Evolutionary conservation across 1,140 invertebrate genomes (phyloP), one percentile per base, ranked within the genome.

Genomic region (Homalodisca vitripennis): DNA sequence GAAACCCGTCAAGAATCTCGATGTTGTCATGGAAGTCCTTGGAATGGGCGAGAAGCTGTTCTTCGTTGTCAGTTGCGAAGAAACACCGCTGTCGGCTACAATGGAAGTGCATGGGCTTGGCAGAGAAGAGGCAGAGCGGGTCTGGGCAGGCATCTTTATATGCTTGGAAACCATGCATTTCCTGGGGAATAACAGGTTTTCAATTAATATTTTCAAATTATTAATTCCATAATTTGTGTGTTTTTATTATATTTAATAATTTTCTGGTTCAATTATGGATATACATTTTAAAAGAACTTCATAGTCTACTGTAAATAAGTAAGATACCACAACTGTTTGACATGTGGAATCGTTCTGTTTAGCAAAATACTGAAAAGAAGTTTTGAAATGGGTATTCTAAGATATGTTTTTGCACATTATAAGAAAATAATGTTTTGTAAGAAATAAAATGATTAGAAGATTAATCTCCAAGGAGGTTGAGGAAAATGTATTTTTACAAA

Each of bases 11-110:
- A n/a, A 89, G 80, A 71, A 93, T 92, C 73, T 89, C 88, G 20
- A 92, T 86, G 74, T 89, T 92, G 72, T 89, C 90, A 77, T 94
- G 92, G 77, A 94, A 94, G 75, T 93, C 91, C 74, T 88, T 88
- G 62, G 89, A 86, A 76, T 94, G 92, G 74, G 88, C 82, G 6
- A 87, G 80, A 6, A 92, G 76, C 32, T 88, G 85, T 72, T 91
- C 89, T 13, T 85, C 80, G 47, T 85, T 80, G 70, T 89, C 86
- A 1, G 89, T 90, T 13, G 86, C 85, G 73, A 89, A 91, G 73
- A 88, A 84, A 76, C 89, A 94, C n/a, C 91, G 79, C 1, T 86
- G 85, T 71, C 87, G 86, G 2, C 85, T 87, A 77, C 92, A 94
- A 76, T 94, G 92, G 77, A 86, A 89, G 77, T 89, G 92, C 65